Conservation (phyloP, 2,888 invertebrate genomes). For the Drosophila mercatorum region DNA sequence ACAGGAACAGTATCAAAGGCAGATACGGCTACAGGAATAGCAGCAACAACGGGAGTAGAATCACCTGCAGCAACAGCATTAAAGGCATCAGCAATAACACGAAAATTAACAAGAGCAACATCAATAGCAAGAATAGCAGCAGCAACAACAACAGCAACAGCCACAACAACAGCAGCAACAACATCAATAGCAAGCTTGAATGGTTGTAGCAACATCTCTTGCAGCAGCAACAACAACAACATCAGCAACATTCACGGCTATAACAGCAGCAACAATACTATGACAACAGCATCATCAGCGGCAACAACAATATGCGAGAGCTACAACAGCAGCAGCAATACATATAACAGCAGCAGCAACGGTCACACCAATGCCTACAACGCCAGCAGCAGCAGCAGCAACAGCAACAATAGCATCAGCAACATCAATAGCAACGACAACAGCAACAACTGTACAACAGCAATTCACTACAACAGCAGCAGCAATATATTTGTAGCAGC, state of each 20-base stretch:
- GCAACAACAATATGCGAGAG: neutral
- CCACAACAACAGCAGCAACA: neutral
- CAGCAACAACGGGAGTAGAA: conserved; percentile 23
- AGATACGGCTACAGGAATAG: neutral
- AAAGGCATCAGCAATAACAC: conserved; percentile 9
- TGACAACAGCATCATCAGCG: neutral
- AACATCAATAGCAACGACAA: neutral
- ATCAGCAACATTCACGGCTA: neutral
- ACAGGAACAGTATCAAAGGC: conserved; percentile 2
- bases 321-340: conserved; percentile 16
- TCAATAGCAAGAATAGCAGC: neutral
- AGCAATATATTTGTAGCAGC: neutral
- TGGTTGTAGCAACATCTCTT: neutral
- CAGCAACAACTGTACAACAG: neutral
- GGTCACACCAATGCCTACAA: conserved; percentile 22
- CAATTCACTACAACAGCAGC: neutral
- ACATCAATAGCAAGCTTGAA: neutral
- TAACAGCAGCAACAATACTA: conserved; percentile 1
- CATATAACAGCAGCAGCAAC: neutral
- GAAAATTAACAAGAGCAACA: conserved; percentile 18
- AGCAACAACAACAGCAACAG: neutral
- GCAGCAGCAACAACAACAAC: neutral
- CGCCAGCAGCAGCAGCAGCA: neutral
- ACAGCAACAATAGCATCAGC: neutral
- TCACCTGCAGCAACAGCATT: conserved; percentile 1